Evolutionary conservation across 2,888 invertebrate species (phyloP), one percentile per base, ranked within the genome.

Genomic region (Hedychridium roseum): DNA sequence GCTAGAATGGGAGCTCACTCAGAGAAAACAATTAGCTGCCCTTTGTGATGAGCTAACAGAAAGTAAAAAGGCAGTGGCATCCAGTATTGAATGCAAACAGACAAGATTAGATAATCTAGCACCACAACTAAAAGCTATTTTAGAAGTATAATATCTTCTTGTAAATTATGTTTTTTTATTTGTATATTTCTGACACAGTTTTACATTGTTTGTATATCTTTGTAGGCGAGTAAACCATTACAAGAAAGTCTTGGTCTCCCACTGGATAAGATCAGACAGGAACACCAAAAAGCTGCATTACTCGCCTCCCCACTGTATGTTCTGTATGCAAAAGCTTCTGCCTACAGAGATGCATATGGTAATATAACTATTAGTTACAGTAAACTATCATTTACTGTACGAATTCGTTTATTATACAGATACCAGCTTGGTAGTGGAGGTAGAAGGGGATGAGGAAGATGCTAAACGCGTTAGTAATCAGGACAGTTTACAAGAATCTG

Each of bases 1-100:
- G 52, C 80, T 97, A 21, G 94, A 96, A 73, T 95, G 94, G 90
- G 97, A 97, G 78, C 80, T 96, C 39, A 87, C 88, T 12, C 92
- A 96, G 74, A 84, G 97, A 1, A 91, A 94, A 72, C 88, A 91
- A 65, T 81, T 95, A 32, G 86, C 94, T 1, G 84, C 86, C 26
- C 84, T 90, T 18, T 90, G 92, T 67, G 88, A 87, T 68, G 86
- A 89, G 54, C 80, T 94, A 4, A 86, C 91, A 28, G 84, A 87
- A 16, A 87, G 86, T 20, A 94, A 94, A 73, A 91, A 92, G 65
- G 82, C 85, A 34, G 87, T 94, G 1, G 86, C 87, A 1, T 83
- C 87, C 28, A 89, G 88, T 40, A 92, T 92, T 55, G 86, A 89
- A 31, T 85, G 84, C 9, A 89, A 91, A 50, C 86, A 88, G 41